Evolutionary conservation across 2,888 invertebrate genomes (phyloP).

Genomic region (Cabera pusaria): DNA sequence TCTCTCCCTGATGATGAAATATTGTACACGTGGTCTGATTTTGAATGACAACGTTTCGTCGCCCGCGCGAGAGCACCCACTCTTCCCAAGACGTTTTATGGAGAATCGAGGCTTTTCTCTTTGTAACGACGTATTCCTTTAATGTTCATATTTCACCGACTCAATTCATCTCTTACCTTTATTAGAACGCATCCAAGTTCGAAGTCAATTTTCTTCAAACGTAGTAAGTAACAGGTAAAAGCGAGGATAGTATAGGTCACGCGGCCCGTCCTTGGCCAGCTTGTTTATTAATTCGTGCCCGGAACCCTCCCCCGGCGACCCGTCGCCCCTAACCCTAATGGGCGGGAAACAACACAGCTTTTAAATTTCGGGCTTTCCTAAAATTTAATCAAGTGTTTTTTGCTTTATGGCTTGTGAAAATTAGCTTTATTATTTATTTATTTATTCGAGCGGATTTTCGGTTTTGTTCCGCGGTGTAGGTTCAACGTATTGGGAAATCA

Average conservation of each 20-base stretch:
- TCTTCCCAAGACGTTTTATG: conserved; percentile 72
- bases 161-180: conserved; percentile 19
- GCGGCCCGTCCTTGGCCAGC: conserved; percentile 69
- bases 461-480: conserved; percentile 22
- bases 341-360: conserved; percentile 71
- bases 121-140: conserved; percentile 57
- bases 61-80: conserved; percentile 66
- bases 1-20: conserved; percentile 86
- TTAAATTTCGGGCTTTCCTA: conserved; percentile 65
- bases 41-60: conserved; percentile 87
- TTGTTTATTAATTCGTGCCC: conserved; percentile 78
- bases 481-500: conserved; percentile 41
- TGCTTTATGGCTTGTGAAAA: conserved; percentile 55
- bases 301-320: conserved; percentile 56
- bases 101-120: conserved; percentile 68
- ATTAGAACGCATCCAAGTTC: conserved; percentile 3
- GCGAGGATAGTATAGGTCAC: conserved; percentile 65
- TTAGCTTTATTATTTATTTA: conserved; percentile 52
- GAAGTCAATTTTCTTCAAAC: not conserved
- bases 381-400: conserved; percentile 68
- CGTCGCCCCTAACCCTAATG: conserved; percentile 66
- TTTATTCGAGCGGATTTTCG: conserved; percentile 31
- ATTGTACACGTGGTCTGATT: conserved; percentile 89
- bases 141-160: conserved; percentile 42
- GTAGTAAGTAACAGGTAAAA: conserved; percentile 43